phyloP scores from a whole-genome alignment of 92 coral and sea anemone species.

The Montipora capitata region DNA sequence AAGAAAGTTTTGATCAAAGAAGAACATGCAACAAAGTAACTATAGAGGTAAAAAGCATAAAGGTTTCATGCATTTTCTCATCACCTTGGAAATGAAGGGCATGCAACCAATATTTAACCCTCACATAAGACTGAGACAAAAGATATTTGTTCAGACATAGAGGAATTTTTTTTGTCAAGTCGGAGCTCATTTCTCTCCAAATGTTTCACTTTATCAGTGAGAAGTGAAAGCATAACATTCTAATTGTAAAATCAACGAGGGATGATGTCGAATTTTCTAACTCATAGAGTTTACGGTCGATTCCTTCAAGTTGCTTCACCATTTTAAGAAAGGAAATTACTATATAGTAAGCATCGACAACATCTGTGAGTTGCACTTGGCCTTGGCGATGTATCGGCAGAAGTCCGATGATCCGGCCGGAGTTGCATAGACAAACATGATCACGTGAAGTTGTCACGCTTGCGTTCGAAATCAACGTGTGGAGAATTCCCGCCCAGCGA shows the following conservation, averaged over 20 bases:
- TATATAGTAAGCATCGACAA: not conserved
- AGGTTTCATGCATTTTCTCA: too few species aligned
- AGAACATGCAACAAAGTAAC: too few species aligned
- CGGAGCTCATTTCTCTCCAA: not conserved
- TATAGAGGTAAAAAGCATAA: too few species aligned
- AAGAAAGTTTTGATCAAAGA: too few species aligned
- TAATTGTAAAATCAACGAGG: too few species aligned
- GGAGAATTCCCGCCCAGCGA: constrained; percentile 14
- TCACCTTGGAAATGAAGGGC: too few species aligned
- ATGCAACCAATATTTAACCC: too few species aligned
- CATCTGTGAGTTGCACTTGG: constrained; percentile 13
- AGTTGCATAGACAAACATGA: not conserved
- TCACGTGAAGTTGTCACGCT: not conserved
- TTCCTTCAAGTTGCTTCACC: too few species aligned
- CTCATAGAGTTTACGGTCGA: too few species aligned
- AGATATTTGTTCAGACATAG: not conserved
- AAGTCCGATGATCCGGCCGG: not conserved
- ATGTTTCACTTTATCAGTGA: not conserved
- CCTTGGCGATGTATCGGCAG: not conserved
- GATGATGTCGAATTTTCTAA: too few species aligned
- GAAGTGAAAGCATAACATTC: not conserved
- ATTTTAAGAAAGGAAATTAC: not conserved
- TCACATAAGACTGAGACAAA: not conserved
- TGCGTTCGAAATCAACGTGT: not conserved
- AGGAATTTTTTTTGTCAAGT: not conserved